These are phyloP conservation scores for Microcebus murinus DNA, from an alignment of 2,113 vertebrate species.

Conservation along the genomic window DNA sequence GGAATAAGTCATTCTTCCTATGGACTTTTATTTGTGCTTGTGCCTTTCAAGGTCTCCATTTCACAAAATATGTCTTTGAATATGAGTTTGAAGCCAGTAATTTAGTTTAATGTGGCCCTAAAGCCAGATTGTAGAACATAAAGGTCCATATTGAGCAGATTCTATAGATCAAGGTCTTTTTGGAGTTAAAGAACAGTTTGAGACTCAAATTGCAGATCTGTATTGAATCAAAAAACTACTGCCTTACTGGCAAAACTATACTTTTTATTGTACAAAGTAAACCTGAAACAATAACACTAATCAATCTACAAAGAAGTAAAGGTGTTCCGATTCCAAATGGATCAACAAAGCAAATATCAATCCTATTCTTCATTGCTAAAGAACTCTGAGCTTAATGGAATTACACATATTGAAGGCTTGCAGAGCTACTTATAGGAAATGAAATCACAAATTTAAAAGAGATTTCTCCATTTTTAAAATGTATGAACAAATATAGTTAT, in stretches of 20 bases:
- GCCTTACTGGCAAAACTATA: not conserved
- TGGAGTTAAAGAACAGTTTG: not conserved
- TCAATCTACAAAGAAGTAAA: not conserved
- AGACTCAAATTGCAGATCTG: not conserved
- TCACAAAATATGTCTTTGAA: not conserved
- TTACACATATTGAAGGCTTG: not conserved
- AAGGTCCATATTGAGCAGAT: not conserved
- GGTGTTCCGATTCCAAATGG: not conserved
- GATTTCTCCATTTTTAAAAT: not conserved
- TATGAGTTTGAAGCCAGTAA: not conserved
- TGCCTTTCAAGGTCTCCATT: not conserved
- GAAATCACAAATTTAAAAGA: not conserved
- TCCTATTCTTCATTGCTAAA: not conserved
- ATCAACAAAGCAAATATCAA: not conserved
- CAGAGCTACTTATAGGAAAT: not conserved
- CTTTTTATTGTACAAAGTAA: not conserved
- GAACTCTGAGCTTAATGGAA: not conserved
- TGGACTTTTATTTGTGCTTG: not conserved
- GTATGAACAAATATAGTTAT: not conserved
- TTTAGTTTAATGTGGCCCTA: not conserved
- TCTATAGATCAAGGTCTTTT: not conserved
- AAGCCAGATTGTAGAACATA: not conserved
- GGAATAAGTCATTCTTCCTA: not conserved
- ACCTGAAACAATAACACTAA: not conserved
- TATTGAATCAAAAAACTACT: not conserved